Conservation (phyloP, 2,888 invertebrate species). For the Eupithecia pulchellata region DNA sequence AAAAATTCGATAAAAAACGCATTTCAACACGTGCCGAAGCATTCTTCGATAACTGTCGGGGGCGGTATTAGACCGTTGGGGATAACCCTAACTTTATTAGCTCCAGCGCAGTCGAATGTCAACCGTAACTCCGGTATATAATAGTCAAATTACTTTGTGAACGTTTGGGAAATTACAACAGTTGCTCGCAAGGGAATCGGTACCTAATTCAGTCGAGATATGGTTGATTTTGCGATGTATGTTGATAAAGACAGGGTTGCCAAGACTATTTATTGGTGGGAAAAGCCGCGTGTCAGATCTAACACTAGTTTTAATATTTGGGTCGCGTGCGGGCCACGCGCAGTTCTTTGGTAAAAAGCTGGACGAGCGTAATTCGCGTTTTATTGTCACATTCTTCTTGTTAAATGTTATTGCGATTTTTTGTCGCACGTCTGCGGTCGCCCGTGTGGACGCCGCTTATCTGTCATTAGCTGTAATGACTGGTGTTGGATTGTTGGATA, state of each 20-base stretch:
- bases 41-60: conserved; percentile 84
- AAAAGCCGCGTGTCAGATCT: conserved; percentile 84
- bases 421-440: conserved; percentile 71
- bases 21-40: conserved; percentile 74
- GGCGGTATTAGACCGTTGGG: conserved; percentile 79
- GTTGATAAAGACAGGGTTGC: conserved; percentile 65
- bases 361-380: conserved; percentile 79
- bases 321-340: conserved; percentile 77
- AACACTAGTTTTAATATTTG: conserved; percentile 85
- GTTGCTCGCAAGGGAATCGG: conserved; percentile 30
- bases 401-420: conserved; percentile 76
- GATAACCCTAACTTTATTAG: conserved; percentile 74
- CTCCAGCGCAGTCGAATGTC: conserved; percentile 40
- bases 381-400: conserved; percentile 81
- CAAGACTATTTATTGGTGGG: conserved; percentile 84
- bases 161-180: background rate
- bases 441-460: conserved; percentile 52
- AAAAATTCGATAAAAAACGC: conserved; percentile 81
- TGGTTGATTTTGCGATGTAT: conserved; percentile 46
- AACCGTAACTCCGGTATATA: conserved; percentile 40
- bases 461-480: conserved; percentile 75
- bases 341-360: conserved; percentile 82
- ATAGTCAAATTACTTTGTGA: conserved; percentile 42
- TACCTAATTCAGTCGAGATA: conserved; percentile 27
- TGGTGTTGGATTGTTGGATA: conserved; percentile 51